Conservation (phyloP, 2,797 vertebrate genomes). For the Microctenopoma stevenorrisi region DNA sequence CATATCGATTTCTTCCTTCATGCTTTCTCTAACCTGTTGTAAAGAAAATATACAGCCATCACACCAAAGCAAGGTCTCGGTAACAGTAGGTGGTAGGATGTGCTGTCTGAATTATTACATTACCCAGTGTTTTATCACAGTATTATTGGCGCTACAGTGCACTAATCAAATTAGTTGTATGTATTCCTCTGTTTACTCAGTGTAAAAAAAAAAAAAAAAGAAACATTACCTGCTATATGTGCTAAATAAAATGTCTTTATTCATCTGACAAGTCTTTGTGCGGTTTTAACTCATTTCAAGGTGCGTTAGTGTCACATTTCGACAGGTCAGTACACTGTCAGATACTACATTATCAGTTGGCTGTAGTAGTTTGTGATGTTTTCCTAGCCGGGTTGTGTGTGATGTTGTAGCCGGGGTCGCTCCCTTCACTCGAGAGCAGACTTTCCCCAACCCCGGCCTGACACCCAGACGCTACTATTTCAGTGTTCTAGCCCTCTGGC, state of each 20-base stretch:
- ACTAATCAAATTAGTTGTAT: background rate
- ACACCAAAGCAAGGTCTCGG: background rate
- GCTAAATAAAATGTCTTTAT: background rate
- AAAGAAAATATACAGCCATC: conserved; percentile 41
- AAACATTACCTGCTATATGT: background rate
- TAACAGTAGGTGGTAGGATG: conserved; percentile 5
- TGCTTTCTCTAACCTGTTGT: conserved; percentile 56
- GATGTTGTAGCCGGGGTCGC: too few relatives aligned
- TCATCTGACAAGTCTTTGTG: background rate
- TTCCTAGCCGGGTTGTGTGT: conserved; percentile 26
- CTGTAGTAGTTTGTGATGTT: conserved; percentile 60
- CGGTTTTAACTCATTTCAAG: conserved; percentile 2
- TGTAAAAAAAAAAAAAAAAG: background rate
- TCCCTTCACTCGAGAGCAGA: too few relatives aligned
- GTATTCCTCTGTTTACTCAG: background rate
- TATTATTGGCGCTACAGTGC: background rate
- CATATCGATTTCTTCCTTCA: conserved; percentile 79
- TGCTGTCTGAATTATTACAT: conserved; percentile 1
- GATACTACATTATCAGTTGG: conserved; percentile 49
- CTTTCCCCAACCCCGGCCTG: conserved; percentile 58
- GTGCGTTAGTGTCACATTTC: conserved; percentile 42
- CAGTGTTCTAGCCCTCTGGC: conserved; percentile 67
- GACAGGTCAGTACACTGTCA: conserved; percentile 48
- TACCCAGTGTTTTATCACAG: background rate
- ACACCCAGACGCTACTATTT: conserved; percentile 79